Conservation (phyloP, 1,140 invertebrate species). For the Pseudomyrmex gracilis region DNA sequence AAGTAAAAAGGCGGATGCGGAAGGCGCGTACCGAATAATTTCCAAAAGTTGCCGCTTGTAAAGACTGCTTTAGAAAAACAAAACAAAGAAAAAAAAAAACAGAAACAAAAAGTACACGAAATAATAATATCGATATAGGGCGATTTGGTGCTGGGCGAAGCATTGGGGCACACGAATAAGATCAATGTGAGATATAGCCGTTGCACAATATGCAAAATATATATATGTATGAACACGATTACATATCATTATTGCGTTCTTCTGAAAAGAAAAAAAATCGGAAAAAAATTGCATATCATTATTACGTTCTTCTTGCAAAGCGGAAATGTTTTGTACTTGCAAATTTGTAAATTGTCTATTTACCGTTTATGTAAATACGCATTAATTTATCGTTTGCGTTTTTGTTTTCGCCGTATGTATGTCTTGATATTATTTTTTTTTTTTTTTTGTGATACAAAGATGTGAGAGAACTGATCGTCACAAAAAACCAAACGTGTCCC, state of each 20-base stretch:
- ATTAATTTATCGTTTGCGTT: too few species aligned
- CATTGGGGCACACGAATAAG: slow-evolving; percentile 52
- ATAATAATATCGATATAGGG: slow-evolving; percentile 58
- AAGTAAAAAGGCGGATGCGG: slow-evolving; percentile 16
- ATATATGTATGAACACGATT: slow-evolving; percentile 16
- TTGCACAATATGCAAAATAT: not conserved
- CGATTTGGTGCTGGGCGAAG: slow-evolving; percentile 75
- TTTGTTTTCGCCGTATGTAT: too few species aligned
- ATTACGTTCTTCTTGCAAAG: too few species aligned
- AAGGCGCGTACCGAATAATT: slow-evolving; percentile 60
- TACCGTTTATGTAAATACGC: too few species aligned
- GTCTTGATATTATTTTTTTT: too few species aligned
- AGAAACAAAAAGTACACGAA: slow-evolving; percentile 62
- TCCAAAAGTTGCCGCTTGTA: slow-evolving; percentile 75
- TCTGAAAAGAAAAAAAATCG: too few species aligned
- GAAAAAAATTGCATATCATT: too few species aligned
- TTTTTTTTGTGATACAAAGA: not conserved
- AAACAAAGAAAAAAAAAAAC: slow-evolving; percentile 40
- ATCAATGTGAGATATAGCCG: not conserved
- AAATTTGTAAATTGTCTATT: too few species aligned
- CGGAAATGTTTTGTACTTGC: too few species aligned
- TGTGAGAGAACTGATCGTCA: not conserved
- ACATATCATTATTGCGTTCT: not conserved
- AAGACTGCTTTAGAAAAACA: slow-evolving; percentile 80
- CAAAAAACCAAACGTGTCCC: not conserved